Base-by-base conservation (phyloP, 2,113 vertebrate species). In the Strix aluco region DNA sequence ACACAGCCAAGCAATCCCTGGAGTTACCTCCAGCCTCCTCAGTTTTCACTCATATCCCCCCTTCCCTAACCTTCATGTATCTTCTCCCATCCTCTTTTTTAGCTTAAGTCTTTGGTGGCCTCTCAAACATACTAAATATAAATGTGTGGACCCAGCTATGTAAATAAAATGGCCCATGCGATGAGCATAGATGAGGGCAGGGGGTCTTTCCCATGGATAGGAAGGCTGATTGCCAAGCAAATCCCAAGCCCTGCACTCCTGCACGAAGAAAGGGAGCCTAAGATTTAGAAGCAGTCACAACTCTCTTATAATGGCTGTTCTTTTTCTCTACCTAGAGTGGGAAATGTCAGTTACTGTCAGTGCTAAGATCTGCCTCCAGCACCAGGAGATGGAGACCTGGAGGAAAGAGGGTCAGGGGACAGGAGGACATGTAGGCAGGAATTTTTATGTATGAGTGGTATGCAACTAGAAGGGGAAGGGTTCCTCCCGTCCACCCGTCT, bases 121-220 rank as follows among this genome's bases (percentile, higher is more conserved):
- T 90, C 81, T 69, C 74, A 92, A 65, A 81, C 26, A 2, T 71
- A 23, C 86, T 91, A 95, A 95, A 95, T 92, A 94, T 92, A 95
- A 78, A 91, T 29, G 59, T 74, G 72, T 88, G 65, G 80, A 78
- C 36, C 4, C 87, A 97, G 90, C 87, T 90, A 96, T 74, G 79
- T 90, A 92, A 96, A 96, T 90, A 94, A 92, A 91, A 69, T 52
- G 34, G 40, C 36, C 36, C 46, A 67, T 44, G 61, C 85, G 49
- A 84, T 82, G 32, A 91, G 70, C 29, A 63, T 18, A 79, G 47
- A 51, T 21, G 70, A 87, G 58, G 30, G 73, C 94, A 94, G 70
- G 70, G 46, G 74, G 22, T 13, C 81, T 91, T 94, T 95, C 94
- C 81, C 90, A 82, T 73, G 87, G 30, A 75, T 46, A 32, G 22